Conservation (phyloP, 1,140 invertebrate genomes). For the Papilio polyxenes region DNA sequence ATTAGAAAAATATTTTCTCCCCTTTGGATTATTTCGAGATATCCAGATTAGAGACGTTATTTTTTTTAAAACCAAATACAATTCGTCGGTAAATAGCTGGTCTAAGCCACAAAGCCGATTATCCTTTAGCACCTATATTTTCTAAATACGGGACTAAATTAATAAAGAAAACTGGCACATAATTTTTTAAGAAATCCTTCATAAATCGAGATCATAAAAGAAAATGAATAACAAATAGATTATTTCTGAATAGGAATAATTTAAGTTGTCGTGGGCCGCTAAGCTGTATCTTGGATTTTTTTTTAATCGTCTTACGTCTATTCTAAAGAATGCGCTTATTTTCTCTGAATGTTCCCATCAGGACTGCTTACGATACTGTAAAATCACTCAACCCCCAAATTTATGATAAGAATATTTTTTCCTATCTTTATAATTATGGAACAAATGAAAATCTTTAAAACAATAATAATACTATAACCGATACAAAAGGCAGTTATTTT, state of each 20-base stretch:
- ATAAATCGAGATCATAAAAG: neutral
- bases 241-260: neutral
- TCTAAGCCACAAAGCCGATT: constrained; percentile 6
- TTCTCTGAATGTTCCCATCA: neutral
- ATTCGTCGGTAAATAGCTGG: neutral
- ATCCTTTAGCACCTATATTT: neutral
- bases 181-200: neutral
- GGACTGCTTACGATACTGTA: neutral
- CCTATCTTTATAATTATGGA: no score
- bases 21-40: no score
- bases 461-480: no score
- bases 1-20: neutral
- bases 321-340: neutral
- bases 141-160: neutral
- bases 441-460: no score
- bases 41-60: neutral
- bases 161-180: neutral
- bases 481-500: no score
- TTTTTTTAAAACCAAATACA: neutral
- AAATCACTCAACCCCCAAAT: no score
- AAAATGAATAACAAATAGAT: neutral
- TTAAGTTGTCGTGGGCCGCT: neutral
- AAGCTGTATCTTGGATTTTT: neutral
- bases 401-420: no score
- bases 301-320: neutral